Base-by-base conservation (phyloP, 2,797 vertebrate species). In the Triplophysa bombifrons region DNA sequence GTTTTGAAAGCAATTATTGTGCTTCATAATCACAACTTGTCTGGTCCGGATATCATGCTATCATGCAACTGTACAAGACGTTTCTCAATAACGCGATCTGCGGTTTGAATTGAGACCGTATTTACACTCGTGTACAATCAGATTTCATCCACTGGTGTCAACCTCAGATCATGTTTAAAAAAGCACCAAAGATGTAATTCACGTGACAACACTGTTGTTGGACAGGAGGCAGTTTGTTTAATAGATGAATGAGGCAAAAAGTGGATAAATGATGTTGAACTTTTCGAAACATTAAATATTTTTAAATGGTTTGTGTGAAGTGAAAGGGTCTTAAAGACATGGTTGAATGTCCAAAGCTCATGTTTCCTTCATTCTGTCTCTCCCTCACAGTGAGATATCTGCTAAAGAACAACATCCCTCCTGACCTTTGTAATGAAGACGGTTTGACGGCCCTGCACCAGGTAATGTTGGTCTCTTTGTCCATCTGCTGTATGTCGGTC, bases 401-500 rank as follows among this genome's bases (percentile, higher is more conserved):
- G 89, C 93, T 99, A 91, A 97, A 95, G 92, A 97, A 94, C 81
- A 97, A 95, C 71, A 93, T 98, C 87, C 96, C 95, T 90, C 96
- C 98, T 0, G 96, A 99, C 88, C 93, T 99, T 83, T 97, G 96
- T 90, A 99, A 99, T 0, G 98, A 99, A 89, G 98, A 99, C 0
- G 98, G 98, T 78, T 93, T 99, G 85, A 98, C 98, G 0, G 97
- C 98, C 63, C 93, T 99, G 88, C 98, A 99, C 87, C 98, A 99
- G 96, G 98, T 99, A 91, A 92, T 34, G 10, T n/a, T 17, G 44
- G 25, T 30, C 12, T 60, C 9, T 60, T 6, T 63, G 20, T 58
- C 12, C 11, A 13, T 22, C 6, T 58, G 20, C 4, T 22, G 65
- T 46, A 9, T 58, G 58, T 60, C 11, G 14, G 56, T 60, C 11